phyloP scores from a whole-genome alignment of 2,888 invertebrate species.

The Elmis aenea region DNA sequence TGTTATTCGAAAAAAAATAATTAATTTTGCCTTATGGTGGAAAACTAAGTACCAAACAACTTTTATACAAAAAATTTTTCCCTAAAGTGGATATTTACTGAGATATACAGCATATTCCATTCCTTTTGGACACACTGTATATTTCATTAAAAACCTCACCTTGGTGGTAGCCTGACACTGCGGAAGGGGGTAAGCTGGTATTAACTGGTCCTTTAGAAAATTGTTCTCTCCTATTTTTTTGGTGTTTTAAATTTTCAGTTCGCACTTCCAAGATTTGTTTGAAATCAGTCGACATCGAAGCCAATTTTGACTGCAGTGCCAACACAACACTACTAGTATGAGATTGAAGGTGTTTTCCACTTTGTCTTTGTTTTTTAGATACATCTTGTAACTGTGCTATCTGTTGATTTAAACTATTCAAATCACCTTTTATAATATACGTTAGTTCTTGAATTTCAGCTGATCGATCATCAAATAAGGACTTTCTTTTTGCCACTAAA shows the following conservation, averaged over 20 bases:
- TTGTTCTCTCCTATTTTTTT: slow-evolving; percentile 89
- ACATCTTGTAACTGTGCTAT: slow-evolving; percentile 88
- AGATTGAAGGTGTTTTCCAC: slow-evolving; percentile 76
- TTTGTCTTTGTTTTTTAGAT: slow-evolving; percentile 66
- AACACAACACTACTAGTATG: slow-evolving; percentile 92
- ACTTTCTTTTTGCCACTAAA: slow-evolving; percentile 95
- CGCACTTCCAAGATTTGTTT: slow-evolving; percentile 96
- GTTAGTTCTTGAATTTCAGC: slow-evolving; percentile 96
- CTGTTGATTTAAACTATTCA: slow-evolving; percentile 91
- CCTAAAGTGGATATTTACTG: too few species aligned
- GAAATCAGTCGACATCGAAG: slow-evolving; percentile 95
- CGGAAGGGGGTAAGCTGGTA: slow-evolving; percentile 58
- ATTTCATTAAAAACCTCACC: too few species aligned
- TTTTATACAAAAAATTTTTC: too few species aligned
- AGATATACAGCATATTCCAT: too few species aligned
- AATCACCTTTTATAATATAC: slow-evolving; percentile 94
- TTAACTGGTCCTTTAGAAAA: slow-evolving; percentile 68
- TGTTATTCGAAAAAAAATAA: too few species aligned
- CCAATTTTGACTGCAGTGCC: slow-evolving; percentile 88
- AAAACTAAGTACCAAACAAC: too few species aligned
- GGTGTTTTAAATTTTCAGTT: slow-evolving; percentile 95
- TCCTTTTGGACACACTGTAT: too few species aligned
- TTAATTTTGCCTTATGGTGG: too few species aligned
- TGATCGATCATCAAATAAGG: slow-evolving; percentile 93
- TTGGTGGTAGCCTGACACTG: slow-evolving; percentile 50